Conservation (phyloP, 2,888 invertebrate species). For the Lottia gigantea region DNA sequence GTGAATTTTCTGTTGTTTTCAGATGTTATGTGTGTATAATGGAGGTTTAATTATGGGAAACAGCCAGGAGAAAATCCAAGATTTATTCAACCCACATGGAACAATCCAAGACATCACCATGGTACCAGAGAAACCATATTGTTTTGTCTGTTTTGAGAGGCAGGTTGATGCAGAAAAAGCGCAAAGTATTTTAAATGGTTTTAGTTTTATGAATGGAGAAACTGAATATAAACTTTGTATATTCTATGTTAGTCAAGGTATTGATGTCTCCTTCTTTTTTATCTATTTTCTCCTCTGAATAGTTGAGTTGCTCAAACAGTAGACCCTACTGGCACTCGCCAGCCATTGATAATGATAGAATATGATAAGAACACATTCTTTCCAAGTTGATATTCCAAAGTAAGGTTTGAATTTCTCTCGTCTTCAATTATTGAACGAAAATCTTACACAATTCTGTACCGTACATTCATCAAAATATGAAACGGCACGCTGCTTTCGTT, state of each 20-base stretch:
- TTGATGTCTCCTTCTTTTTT: no score
- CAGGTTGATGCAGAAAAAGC: slow-evolving; percentile 69
- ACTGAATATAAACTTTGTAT: slow-evolving; percentile 75
- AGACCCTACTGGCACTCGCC: no score
- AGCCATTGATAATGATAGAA: no score
- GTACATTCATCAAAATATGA: no score
- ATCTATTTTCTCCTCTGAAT: no score
- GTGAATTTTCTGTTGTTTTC: slow-evolving; percentile 66
- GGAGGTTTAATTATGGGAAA: slow-evolving; percentile 86
- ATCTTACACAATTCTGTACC: no score
- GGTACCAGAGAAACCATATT: slow-evolving; percentile 83
- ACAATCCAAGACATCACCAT: slow-evolving; percentile 76
- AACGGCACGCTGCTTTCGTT: no score
- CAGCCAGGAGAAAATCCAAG: slow-evolving; percentile 75
- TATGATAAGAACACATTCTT: no score
- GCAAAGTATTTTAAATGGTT: slow-evolving; percentile 40
- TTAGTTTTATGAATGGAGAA: slow-evolving; percentile 69
- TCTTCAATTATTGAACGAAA: no score
- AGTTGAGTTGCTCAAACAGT: no score
- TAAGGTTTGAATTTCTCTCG: no score
- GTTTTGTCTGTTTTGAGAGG: slow-evolving; percentile 77
- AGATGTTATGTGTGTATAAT: slow-evolving; percentile 85
- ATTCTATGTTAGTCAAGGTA: slow-evolving; percentile 75
- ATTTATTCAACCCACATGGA: slow-evolving; percentile 72
- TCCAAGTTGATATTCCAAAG: no score